Conservation (phyloP, 2,797 vertebrate genomes). For the Chloroceryle amazona region DNA sequence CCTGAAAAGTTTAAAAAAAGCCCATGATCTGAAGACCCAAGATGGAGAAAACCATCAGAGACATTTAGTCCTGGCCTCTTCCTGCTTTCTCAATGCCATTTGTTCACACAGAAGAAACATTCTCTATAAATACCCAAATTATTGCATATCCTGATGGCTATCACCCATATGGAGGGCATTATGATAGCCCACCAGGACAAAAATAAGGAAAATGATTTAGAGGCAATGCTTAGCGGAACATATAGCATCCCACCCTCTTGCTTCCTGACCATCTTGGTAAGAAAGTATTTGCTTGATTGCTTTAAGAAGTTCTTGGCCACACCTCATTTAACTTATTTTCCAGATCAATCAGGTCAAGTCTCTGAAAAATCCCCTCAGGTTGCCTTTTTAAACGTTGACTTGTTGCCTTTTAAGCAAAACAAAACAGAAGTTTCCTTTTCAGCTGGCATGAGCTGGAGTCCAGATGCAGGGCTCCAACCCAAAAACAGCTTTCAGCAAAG, state of each 20-base stretch:
- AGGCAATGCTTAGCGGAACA: constrained; percentile 17
- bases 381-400: constrained; percentile 59
- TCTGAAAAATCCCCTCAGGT: constrained; percentile 69
- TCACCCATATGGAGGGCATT: constrained; percentile 40
- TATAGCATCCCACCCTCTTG: constrained; percentile 36
- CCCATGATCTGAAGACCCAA: not conserved
- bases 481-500: constrained; percentile 71
- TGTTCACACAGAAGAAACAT: not conserved
- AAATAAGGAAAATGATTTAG: constrained; percentile 50
- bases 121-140: not conserved
- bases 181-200: constrained; percentile 43
- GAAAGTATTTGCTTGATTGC: constrained; percentile 60
- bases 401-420: constrained; percentile 76
- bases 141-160: not conserved
- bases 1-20: not conserved
- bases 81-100: not conserved
- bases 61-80: not conserved
- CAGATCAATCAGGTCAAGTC: constrained; percentile 71
- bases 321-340: constrained; percentile 76
- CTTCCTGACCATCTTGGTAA: constrained; percentile 65
- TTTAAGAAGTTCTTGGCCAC: constrained; percentile 61
- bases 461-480: constrained; percentile 75
- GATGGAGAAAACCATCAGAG: not conserved
- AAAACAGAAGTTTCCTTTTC: constrained; percentile 73
- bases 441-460: constrained; percentile 68